Conservation (phyloP, 2,113 vertebrate genomes). For the Gopherus evgoodei region DNA sequence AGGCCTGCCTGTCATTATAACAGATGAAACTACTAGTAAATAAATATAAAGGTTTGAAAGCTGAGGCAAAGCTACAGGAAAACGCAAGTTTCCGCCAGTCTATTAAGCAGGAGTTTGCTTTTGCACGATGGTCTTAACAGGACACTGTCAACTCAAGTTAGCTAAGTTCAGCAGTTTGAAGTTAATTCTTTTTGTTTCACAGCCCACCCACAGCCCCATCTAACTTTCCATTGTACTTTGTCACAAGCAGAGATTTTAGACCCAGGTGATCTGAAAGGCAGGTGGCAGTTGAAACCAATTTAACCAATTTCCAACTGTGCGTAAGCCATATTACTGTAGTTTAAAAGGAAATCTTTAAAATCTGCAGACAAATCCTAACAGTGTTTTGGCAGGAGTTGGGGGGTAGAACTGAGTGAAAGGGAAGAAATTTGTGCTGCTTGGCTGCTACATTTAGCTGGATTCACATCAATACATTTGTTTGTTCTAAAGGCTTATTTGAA, state of each 20-base stretch:
- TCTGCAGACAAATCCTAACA: conserved; percentile 16
- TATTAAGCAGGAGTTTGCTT: conserved; percentile 21
- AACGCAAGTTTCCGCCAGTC: conserved; percentile 25
- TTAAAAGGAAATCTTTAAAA: conserved; percentile 42
- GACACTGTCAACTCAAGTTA: background rate
- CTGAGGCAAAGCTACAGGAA: background rate
- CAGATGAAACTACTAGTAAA: conserved; percentile 30
- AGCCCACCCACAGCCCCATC: background rate
- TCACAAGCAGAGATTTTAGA: conserved; percentile 21
- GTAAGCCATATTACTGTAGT: background rate
- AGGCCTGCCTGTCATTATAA: background rate
- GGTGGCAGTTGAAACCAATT: conserved; percentile 54
- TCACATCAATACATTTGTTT: conserved; percentile 25
- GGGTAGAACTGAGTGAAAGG: conserved; percentile 17
- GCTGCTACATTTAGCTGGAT: background rate
- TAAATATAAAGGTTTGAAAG: conserved; percentile 37
- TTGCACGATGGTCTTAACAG: background rate
- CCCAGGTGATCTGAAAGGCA: conserved; percentile 41
- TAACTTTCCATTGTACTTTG: conserved; percentile 42
- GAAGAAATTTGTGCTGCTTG: conserved; percentile 6
- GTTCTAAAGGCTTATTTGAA: conserved; percentile 1
- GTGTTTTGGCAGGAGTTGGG: background rate
- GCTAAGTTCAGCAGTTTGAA: conserved; percentile 19
- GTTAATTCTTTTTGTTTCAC: background rate
- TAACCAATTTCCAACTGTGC: conserved; percentile 49